A percentile compares a stretch with the other conserved stretches of the same genome.
These are phyloP conservation scores for Argyresthia albistria DNA, from an alignment of 2,888 invertebrate genomes.

Conservation along the genomic window DNA sequence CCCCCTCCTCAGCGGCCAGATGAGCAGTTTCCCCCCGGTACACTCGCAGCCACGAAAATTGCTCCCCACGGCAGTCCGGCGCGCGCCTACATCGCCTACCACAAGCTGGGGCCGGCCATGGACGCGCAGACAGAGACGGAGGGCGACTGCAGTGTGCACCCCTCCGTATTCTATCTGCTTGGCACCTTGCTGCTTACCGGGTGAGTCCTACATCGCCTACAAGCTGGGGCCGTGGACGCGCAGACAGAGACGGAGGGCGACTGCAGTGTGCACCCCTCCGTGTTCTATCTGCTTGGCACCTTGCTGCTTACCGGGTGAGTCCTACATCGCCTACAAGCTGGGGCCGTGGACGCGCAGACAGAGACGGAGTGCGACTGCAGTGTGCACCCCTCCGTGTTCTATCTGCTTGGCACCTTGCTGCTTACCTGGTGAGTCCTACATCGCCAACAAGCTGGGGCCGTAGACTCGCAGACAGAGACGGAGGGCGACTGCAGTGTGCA, in stretches of 20 bases:
- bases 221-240: conserved; percentile 63
- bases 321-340: conserved; percentile 74
- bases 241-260: conserved; percentile 45
- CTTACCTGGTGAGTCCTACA: conserved; percentile 65
- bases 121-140: conserved; percentile 63
- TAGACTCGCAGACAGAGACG: conserved; percentile 59
- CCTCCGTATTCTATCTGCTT: conserved; percentile 75
- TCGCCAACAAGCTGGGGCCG: conserved; percentile 71
- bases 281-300: conserved; percentile 76
- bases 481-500: conserved; percentile 78
- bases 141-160: conserved; percentile 77
- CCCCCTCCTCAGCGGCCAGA: conserved; percentile 23
- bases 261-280: conserved; percentile 75
- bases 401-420: conserved; percentile 74
- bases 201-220: conserved; percentile 68
- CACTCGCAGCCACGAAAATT: conserved; percentile 49
- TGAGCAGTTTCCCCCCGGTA: conserved; percentile 38
- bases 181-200: conserved; percentile 72
- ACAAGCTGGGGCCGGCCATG: conserved; percentile 67
- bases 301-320: conserved; percentile 62
- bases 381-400: conserved; percentile 74
- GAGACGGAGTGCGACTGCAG: conserved; percentile 75
- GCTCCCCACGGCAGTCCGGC: conserved; percentile 63
- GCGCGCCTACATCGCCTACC: conserved; percentile 74
- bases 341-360: conserved; percentile 57